phyloP scores from a whole-genome alignment of 2,113 vertebrate species.

The Natator depressus region DNA sequence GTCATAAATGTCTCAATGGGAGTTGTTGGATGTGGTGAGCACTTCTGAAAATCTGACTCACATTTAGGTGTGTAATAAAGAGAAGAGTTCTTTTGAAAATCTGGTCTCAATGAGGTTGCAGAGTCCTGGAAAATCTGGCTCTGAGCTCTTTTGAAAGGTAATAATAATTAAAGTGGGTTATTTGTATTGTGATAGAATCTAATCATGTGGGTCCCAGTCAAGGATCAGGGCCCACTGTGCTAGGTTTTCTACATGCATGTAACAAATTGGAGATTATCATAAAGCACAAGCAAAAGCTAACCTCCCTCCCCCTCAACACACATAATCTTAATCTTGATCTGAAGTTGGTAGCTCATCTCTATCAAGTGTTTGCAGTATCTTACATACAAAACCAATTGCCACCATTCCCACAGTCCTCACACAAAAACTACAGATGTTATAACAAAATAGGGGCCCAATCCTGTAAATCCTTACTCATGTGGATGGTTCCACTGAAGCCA shows the following conservation, averaged over 20 bases:
- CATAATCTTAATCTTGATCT: not conserved
- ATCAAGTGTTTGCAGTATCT: not conserved
- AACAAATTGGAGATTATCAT: not conserved
- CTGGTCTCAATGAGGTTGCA: not conserved
- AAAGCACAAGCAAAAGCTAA: not conserved
- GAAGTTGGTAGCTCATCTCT: not conserved
- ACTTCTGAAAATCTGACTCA: not conserved
- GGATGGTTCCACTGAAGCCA: not conserved
- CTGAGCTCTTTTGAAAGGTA: not conserved
- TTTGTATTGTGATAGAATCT: not conserved
- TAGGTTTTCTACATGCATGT: not conserved
- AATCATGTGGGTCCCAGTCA: not conserved
- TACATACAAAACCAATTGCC: not conserved
- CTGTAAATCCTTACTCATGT: not conserved
- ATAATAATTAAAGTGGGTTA: not conserved
- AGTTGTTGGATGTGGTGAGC: not conserved
- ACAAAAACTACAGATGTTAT: not conserved
- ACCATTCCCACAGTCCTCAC: not conserved
- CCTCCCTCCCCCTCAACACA: too few species aligned
- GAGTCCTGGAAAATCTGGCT: not conserved
- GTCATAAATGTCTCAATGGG: not conserved
- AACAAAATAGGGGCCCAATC: not conserved
- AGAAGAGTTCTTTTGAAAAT: not conserved
- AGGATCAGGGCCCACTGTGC: not conserved
- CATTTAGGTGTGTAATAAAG: not conserved